Conservation (phyloP, 2,113 vertebrate genomes). For the Pholis gunnellus region DNA sequence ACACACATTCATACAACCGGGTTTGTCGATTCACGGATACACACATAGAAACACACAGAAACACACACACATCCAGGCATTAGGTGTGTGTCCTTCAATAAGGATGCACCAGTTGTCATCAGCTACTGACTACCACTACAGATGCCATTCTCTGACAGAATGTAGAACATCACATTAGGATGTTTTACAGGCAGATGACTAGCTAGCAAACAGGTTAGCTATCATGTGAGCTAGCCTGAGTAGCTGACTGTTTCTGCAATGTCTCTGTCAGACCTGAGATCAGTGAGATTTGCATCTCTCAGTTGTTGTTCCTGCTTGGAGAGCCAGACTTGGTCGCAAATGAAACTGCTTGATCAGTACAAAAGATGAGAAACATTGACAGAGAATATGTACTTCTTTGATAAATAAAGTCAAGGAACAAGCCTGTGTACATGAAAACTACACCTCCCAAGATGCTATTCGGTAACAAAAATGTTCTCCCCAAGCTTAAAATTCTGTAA, state of each 20-base stretch:
- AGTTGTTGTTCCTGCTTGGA: background rate
- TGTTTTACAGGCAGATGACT: constrained; percentile 65
- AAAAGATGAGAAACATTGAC: background rate
- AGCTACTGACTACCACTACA: constrained; percentile 27
- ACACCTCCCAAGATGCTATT: background rate
- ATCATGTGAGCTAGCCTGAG: constrained; percentile 36
- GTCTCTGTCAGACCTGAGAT: constrained; percentile 47
- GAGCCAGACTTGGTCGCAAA: background rate
- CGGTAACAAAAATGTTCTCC: background rate
- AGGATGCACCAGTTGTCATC: constrained; percentile 30
- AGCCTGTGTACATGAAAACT: background rate
- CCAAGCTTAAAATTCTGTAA: background rate
- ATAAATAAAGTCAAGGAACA: background rate
- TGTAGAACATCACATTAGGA: constrained; percentile 66
- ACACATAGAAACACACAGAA: constrained; percentile 30
- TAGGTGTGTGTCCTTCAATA: constrained; percentile 22
- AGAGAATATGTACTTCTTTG: background rate
- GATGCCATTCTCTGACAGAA: constrained; percentile 44
- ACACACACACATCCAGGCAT: constrained; percentile 32
- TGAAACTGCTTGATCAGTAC: background rate
- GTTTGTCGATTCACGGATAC: background rate
- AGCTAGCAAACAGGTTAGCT: constrained; percentile 29
- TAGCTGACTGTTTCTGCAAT: constrained; percentile 61
- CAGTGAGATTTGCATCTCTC: background rate
- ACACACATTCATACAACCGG: constrained; percentile 15